These are phyloP conservation scores for Rhabdomys pumilio DNA, from an alignment of 2,797 vertebrate species.

Conservation along the genomic window DNA sequence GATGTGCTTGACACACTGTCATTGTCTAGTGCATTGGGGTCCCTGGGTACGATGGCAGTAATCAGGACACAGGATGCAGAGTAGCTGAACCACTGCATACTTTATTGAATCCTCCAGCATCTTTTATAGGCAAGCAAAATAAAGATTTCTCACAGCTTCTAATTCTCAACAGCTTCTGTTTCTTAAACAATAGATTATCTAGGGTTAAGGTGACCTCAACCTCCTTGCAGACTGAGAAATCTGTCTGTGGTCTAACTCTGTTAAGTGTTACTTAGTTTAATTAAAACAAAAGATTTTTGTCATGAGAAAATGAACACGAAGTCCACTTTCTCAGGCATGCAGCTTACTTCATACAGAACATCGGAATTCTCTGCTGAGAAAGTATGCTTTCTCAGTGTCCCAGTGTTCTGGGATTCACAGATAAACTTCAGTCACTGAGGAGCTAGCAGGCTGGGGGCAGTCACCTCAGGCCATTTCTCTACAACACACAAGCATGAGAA, in stretches of 20 bases:
- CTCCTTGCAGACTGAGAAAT: neutral
- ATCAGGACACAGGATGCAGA: neutral
- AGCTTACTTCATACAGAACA: neutral
- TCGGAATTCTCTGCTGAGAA: neutral
- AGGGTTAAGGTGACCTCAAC: neutral
- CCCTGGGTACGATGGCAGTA: neutral
- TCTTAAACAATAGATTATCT: neutral
- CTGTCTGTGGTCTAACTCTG: neutral
- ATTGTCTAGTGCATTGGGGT: neutral
- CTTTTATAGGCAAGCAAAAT: neutral
- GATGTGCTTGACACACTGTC: neutral
- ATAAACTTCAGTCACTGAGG: neutral
- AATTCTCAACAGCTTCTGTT: neutral
- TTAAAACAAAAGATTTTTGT: neutral
- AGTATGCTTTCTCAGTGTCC: neutral
- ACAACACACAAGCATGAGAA: neutral
- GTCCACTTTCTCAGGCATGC: neutral
- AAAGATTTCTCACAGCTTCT: neutral
- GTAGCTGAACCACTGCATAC: neutral
- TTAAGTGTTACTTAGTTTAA: neutral
- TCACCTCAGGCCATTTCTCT: neutral
- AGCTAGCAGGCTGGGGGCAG: neutral
- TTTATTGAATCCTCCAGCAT: neutral
- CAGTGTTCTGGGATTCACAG: neutral
- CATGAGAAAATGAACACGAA: neutral